phyloP scores from a whole-genome alignment of 23 tunicate genomes.

The Phallusia fumigata region DNA sequence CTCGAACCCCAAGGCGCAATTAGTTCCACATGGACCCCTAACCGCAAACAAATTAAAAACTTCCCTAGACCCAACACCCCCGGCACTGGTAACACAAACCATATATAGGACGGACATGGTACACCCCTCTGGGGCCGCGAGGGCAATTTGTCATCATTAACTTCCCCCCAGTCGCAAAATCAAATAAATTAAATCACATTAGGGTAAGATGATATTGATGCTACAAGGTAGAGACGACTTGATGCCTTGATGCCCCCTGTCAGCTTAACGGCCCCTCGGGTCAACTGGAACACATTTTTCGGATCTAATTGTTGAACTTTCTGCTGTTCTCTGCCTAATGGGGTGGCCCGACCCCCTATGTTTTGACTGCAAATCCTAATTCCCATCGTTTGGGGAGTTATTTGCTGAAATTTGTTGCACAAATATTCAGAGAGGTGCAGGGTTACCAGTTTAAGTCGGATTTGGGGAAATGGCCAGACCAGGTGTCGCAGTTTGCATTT shows the following conservation, averaged over 20 bases:
- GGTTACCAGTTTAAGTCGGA: no score
- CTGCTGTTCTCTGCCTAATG: no score
- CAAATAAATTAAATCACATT: background rate
- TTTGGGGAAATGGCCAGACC: no score
- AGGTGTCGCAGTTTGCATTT: no score
- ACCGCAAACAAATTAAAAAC: slow-evolving; percentile 5
- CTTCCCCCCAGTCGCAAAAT: background rate
- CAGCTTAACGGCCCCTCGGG: background rate
- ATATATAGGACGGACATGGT: background rate
- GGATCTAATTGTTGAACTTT: no score
- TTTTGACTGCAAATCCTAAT: no score
- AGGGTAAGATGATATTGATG: background rate
- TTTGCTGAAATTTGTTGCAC: no score
- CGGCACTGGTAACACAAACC: background rate
- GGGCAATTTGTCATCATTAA: slow-evolving; percentile 6
- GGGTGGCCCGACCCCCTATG: no score
- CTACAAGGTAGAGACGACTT: background rate
- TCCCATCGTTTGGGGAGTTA: no score
- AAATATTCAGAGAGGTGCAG: no score
- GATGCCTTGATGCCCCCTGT: background rate
- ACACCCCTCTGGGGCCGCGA: background rate
- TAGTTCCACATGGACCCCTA: background rate
- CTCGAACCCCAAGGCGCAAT: background rate
- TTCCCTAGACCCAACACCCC: background rate
- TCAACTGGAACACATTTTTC: no score